A percentile compares a stretch with the other conserved stretches of the same genome.
Conservation (phyloP, 2,113 vertebrate species). For the Gopherus flavomarginatus region DNA sequence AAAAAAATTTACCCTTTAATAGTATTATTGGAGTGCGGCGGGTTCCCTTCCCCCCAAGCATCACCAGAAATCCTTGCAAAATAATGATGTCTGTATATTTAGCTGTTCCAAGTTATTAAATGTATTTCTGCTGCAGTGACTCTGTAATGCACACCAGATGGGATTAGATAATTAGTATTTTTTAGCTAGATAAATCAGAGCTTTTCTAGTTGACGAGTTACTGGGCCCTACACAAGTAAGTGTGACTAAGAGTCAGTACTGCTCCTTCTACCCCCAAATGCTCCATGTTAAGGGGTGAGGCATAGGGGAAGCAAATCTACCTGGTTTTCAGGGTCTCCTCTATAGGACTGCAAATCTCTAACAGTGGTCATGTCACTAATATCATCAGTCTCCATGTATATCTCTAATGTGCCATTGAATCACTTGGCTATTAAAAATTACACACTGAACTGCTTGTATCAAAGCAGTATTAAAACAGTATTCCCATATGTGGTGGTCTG, state of each 20-base stretch:
- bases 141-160: not conserved
- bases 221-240: not conserved
- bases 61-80: not conserved
- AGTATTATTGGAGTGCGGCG: not conserved
- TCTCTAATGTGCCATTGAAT: not conserved
- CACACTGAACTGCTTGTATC: conserved; percentile 15
- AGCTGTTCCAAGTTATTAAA: not conserved
- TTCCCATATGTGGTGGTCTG: not conserved
- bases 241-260: not conserved
- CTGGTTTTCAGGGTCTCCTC: not conserved
- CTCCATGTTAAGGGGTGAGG: not conserved
- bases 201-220: not conserved
- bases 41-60: not conserved
- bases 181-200: not conserved
- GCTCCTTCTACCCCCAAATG: not conserved
- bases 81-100: not conserved
- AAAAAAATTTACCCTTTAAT: not conserved
- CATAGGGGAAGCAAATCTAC: fast-evolving
- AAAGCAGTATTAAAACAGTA: not conserved
- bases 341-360: not conserved
- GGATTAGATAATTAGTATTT: not conserved
- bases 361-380: not conserved
- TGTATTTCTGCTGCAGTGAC: not conserved
- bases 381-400: not conserved
- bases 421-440: conserved; percentile 7